Evolutionary conservation across 2,888 invertebrate genomes (phyloP), one percentile per base, ranked within the genome.

Genomic region (Alentia gelatinosa): DNA sequence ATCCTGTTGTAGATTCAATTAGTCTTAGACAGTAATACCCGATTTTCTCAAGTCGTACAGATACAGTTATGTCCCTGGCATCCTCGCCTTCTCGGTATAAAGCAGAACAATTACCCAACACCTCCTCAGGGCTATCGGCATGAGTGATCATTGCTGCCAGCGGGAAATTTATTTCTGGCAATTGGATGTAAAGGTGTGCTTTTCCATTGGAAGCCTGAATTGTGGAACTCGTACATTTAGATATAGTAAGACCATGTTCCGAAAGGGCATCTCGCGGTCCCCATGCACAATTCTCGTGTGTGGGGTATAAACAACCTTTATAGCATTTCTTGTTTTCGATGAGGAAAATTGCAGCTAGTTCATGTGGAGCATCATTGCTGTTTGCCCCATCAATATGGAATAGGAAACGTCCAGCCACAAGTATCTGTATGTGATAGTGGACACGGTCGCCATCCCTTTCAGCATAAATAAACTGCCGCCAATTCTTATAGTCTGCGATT

Each of bases 281-380:
- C 86, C 86, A 86, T 0, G 47, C 26, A 30, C 42, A 86, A n/a
- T 86, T 86, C 35, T 86, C 86, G 30, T 86, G 86, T n/a, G 1
- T 47, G 19, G 86, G 86, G 86, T 33, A 86, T 26, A 47, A 23
- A 5, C 47, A 15, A 15, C 86, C 86, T 15, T 42, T 35, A 30
- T 86, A 86, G 50, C 26, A 12, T 19, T 42, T 30, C 9, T 12
- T 42, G 50, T 86, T 86, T 5, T 47, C 86, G 26, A 86, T 47
- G 15, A 47, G 50, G 47, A 47, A 42, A 1, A 47, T 26, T 0
- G 30, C 47, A 86, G 47, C 86, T 1, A 86, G n/a, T 23, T 47
- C 47, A 30, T 86, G 86, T 30, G 86, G 5, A 5, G 7, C 19
- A 1, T 42, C 86, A 7, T 5, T 0, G 47, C 33, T 15, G n/a